Evolutionary conservation across 2,797 vertebrate species (phyloP), one percentile per base, ranked within the genome.

Genomic region (Scolopax bukidnonensis): DNA sequence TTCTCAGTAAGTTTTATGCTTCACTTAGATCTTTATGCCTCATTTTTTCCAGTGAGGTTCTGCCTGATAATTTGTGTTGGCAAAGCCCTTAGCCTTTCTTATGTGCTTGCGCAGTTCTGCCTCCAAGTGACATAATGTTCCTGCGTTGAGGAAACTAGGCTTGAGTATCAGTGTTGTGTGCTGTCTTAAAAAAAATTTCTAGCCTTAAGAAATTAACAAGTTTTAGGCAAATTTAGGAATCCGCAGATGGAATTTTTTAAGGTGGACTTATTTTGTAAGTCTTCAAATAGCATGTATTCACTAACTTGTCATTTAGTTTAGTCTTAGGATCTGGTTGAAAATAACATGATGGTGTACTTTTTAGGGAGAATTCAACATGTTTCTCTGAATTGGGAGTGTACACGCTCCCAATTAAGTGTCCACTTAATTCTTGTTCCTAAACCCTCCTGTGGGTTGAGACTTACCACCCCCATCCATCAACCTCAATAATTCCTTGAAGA

Each of bases 21-120:
- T 88, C 73, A 77, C 90, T 93, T 68, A 77, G 70, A 79, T 96
- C 90, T 96, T 84, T 68, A 73, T 79, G 85, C 79, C 91, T 95
- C 95, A 88, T 90, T 96, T 96, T 97, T 97, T 96, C 93, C 95
- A 90, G 78, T 68, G 65, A 84, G 50, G 40, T 86, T 91, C 95
- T 96, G 79, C 38, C 87, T 95, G 84, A 85, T 94, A 95, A 93
- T 74, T 69, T 74, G 28, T 92, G 68, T 92, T 97, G 93, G 96
- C 97, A 96, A 90, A 92, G 71, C 57, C 70, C 65, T 28, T 38
- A 30, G 69, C 33, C 84, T 92, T 96, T 87, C 89, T 88, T 91
- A 87, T 60, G n/a, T 68, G 68, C 78, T 91, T 76, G 68, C 18
- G 27, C 87, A 87, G 84, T 82, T 67, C 68, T 93, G 54, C 92